Conservation (phyloP, 2,113 vertebrate genomes). For the Scortum barcoo region DNA sequence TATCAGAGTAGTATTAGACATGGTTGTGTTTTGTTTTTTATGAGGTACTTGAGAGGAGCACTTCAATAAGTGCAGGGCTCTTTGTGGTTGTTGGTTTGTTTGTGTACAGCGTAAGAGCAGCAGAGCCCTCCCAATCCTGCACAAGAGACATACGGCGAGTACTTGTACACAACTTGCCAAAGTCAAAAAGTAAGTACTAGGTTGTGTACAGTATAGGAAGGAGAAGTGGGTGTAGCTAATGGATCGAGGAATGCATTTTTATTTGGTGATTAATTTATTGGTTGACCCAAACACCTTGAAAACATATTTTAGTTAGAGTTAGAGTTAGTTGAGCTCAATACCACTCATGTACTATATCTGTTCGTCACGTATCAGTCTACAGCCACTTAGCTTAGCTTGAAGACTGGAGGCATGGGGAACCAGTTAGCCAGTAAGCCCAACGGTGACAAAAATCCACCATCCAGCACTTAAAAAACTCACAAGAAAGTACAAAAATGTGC, state of each 20-base stretch:
- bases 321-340: neutral
- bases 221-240: no score
- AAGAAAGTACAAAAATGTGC: neutral
- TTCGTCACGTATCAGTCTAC: no score
- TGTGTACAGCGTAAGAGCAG: neutral
- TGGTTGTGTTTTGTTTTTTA: slow-evolving; percentile 37
- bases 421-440: neutral
- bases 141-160: neutral
- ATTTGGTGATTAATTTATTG: neutral
- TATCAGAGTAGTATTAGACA: slow-evolving; percentile 19
- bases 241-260: no score
- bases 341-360: neutral
- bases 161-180: neutral
- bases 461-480: neutral
- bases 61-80: slow-evolving; percentile 32
- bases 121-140: neutral
- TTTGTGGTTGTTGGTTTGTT: slow-evolving; percentile 44
- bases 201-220: neutral
- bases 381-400: slow-evolving; percentile 5
- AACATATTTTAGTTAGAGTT: no score
- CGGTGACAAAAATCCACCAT: neutral
- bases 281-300: slow-evolving; percentile 16
- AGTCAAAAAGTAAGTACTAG: neutral
- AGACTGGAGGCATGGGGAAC: neutral
- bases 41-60: slow-evolving; percentile 28